Evolutionary conservation across 2,888 invertebrate species (phyloP), one percentile per base, ranked within the genome.

Genomic region (Chesias legatella): DNA sequence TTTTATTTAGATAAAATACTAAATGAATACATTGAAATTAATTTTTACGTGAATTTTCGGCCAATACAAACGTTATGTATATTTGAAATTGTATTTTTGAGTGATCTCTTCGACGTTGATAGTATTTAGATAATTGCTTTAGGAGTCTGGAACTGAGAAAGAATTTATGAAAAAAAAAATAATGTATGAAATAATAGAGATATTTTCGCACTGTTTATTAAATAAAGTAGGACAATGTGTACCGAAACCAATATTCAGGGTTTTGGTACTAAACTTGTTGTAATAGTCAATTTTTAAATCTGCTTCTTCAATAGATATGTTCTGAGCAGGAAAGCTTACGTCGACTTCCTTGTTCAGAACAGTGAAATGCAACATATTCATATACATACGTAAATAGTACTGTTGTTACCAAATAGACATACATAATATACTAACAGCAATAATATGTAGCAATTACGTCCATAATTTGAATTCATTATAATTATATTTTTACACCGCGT

Each of bases 61-160:
- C 84, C 82, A 82, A 83, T 77, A 81, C 77, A 80, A 82, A 76
- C 77, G 71, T 76, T 81, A 77, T 79, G 73, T 80, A 81, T 76
- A 79, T 80, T n/a, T 81, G 79, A 86, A 86, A 86, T 84, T 85
- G 82, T 88, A 86, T 86, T 86, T 80, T 81, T 76, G 75, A 83
- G 82, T 86, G 88, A 88, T 88, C 88, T 88, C 88, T 85, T 86
- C 70, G 82, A 77, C 77, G 78, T 78, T 74, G 67, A 69, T 79
- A 76, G 68, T 69, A 60, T 70, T 72, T 81, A 80, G 75, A 73
- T 76, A 78, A 84, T 85, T 86, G 83, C 86, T 88, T 86, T 86
- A 82, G 79, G 86, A 88, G 86, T 85, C 86, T 70, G 86, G 85
- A 83, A 76, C 78, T 80, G 70, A 77, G 35, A 82, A 80, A 74